Base-by-base conservation (phyloP, 2,797 vertebrate species). In the Peromyscus melanophrys region DNA sequence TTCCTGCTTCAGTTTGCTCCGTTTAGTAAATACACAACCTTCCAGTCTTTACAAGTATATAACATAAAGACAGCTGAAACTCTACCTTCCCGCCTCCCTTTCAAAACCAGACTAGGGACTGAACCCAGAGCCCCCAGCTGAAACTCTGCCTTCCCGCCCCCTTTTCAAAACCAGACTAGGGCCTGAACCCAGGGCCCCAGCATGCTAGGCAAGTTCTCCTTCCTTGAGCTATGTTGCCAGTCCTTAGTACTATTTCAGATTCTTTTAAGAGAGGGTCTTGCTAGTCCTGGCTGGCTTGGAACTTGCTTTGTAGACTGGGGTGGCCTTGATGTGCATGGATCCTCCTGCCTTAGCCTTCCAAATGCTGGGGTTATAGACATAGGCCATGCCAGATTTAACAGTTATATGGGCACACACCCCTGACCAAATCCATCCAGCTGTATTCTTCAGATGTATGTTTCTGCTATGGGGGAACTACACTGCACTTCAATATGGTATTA, bases 401-500 rank as follows among this genome's bases (percentile, higher is more conserved):
- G 40, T 86, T 81, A 69, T 6, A 46, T 10, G 61, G 37, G 29
- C 87, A 23, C n/a, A 67, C 34, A 89, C 16, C 55, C 37, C 90
- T 80, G 25, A 94, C 57, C 85, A 37, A 92, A 55, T 61, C 76
- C 59, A 87, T 29, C 10, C 0, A 59, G 19, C 46, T 91, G n/a
- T 46, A 63, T 12, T 89, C 57, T 63, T 83, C 43, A 69, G 43
- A 88, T 78, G 12, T 81, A 31, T 89, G 77, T 2, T 11, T 69
- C 78, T 85, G 71, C 16, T 27, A 0, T 71, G 63, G 19, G 16
- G 14, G 63, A 86, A 65, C 57, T 40, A 63, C 8, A 23, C 11
- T 40, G 46, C 19, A 52, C 55, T 90, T 88, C 61, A 90, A 63
- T 80, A 40, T 91, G 84, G 31, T 78, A 67, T 85, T 77, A 73